Evolutionary conservation across 2,888 invertebrate genomes (phyloP).

Genomic region (Meloe dianella): DNA sequence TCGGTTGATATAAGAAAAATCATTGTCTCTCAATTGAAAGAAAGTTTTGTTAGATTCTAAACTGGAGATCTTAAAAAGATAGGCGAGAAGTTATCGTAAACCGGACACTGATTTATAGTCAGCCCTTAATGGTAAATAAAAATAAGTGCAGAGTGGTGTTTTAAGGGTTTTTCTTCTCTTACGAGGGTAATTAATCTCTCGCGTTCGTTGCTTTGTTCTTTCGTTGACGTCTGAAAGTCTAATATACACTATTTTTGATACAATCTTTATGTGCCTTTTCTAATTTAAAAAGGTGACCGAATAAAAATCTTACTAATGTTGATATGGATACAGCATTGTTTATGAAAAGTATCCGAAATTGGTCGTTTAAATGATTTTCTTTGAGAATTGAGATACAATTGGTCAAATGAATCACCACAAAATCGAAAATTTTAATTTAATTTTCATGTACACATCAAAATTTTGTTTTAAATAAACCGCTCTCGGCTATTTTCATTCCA

Average conservation of each 20-base stretch:
- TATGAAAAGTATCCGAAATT: constrained; percentile 35
- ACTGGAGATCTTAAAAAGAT: constrained; percentile 14
- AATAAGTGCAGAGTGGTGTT: constrained; percentile 58
- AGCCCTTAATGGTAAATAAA: constrained; percentile 57
- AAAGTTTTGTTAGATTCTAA: constrained; percentile 13
- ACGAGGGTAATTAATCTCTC: constrained; percentile 49
- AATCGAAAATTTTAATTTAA: constrained; percentile 8
- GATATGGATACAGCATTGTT: too few relatives aligned
- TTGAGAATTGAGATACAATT: not conserved
- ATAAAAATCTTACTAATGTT: constrained; percentile 37
- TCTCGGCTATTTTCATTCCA: constrained; percentile 37
- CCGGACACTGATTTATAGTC: constrained; percentile 53
- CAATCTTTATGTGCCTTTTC: not conserved
- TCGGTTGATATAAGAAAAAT: not conserved
- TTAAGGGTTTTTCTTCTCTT: constrained; percentile 47
- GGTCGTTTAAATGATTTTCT: constrained; percentile 27
- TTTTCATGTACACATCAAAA: constrained; percentile 10
- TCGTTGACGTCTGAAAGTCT: constrained; percentile 15
- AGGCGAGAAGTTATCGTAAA: constrained; percentile 17
- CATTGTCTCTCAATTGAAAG: constrained; percentile 16
- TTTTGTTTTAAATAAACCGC: constrained; percentile 39
- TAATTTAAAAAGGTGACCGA: constrained; percentile 1
- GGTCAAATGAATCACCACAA: not conserved
- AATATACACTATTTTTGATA: constrained; percentile 16
- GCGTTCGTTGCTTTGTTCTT: constrained; percentile 33